phyloP scores from a whole-genome alignment of 2,888 invertebrate genomes.

The Acanthopleura granulata region DNA sequence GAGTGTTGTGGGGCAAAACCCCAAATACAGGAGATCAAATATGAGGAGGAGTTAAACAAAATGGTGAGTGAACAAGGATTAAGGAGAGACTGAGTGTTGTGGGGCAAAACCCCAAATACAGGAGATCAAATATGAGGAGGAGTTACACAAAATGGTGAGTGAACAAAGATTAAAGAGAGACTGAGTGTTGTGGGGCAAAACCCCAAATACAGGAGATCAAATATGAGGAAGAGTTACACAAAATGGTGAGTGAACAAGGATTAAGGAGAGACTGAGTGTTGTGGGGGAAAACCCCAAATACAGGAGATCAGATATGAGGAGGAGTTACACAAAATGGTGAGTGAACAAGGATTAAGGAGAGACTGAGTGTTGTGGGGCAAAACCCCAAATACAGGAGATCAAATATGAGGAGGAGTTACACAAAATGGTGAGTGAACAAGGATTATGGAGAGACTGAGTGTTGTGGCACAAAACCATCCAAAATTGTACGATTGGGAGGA shows the following conservation, averaged over 20 bases:
- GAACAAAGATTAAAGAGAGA: not conserved
- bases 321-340: conserved; percentile 56
- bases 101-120: not conserved
- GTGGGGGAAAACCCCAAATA: not conserved
- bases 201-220: conserved; percentile 16
- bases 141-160: conserved; percentile 57
- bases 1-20: no score
- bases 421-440: conserved; percentile 46
- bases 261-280: no score
- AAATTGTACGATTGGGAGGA: conserved; percentile 40
- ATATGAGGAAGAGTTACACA: conserved; percentile 61
- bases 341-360: conserved; percentile 17
- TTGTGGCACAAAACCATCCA: not conserved
- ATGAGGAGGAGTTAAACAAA: conserved; percentile 61
- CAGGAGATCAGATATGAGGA: conserved; percentile 40
- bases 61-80: conserved; percentile 40
- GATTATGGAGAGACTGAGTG: no score
- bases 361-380: no score
- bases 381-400: conserved; percentile 16
- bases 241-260: conserved; percentile 43
- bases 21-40: conserved; percentile 24
- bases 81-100: no score
- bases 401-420: conserved; percentile 59
- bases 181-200: not conserved
- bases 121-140: conserved; percentile 42